Conservation (phyloP, 1,140 invertebrate species). For the Choristoneura fumiferana region DNA sequence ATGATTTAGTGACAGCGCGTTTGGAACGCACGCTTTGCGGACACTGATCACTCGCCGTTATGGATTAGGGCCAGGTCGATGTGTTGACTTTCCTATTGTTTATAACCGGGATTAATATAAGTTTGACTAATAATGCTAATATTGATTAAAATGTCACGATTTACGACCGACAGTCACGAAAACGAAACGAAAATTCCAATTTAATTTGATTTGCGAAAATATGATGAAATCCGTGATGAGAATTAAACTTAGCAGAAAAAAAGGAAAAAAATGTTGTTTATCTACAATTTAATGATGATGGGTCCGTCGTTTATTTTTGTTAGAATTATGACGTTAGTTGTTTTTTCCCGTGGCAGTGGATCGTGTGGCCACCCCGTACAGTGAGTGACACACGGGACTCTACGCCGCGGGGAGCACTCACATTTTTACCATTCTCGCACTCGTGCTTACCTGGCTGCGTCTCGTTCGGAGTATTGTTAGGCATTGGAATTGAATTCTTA, state of each 20-base stretch:
- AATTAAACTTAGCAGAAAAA: too few relatives aligned
- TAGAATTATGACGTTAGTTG: slow-evolving; percentile 16
- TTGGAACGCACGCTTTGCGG: slow-evolving; percentile 51
- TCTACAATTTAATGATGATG: slow-evolving; percentile 3
- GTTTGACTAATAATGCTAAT: slow-evolving; percentile 31
- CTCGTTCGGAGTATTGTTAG: slow-evolving; percentile 9
- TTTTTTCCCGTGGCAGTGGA: neutral
- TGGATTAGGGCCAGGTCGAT: slow-evolving; percentile 23
- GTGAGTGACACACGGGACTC: slow-evolving; percentile 55
- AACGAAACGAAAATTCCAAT: too few relatives aligned
- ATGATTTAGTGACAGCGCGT: slow-evolving; percentile 30
- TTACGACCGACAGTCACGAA: too few relatives aligned
- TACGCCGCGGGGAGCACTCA: slow-evolving; percentile 44
- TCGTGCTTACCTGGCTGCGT: slow-evolving; percentile 37
- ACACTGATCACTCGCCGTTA: slow-evolving; percentile 25
- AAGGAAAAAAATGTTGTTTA: too few relatives aligned
- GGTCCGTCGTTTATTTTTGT: slow-evolving; percentile 6
- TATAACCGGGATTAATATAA: slow-evolving; percentile 28
- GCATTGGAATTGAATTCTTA: too few relatives aligned
- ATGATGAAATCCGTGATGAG: too few relatives aligned
- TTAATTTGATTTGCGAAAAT: too few relatives aligned
- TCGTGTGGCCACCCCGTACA: slow-evolving; percentile 27
- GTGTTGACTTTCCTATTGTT: slow-evolving; percentile 34
- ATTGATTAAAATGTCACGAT: slow-evolving; percentile 19
- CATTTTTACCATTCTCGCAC: slow-evolving; percentile 58